These are phyloP conservation scores for Stictonetta naevosa DNA, from an alignment of 2,113 vertebrate species.

Conservation along the genomic window DNA sequence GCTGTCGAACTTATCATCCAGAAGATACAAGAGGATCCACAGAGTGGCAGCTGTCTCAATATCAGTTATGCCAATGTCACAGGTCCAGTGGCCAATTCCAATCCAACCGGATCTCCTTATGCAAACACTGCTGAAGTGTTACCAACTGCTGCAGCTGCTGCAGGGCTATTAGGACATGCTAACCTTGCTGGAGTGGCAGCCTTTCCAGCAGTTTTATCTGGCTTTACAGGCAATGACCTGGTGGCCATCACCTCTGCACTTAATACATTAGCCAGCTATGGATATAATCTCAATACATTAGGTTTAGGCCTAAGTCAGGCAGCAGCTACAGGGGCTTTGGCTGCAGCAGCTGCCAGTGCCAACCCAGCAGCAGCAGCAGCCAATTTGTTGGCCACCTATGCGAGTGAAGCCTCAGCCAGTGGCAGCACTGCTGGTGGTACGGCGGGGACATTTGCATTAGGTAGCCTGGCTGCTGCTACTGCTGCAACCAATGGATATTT, in stretches of 20 bases:
- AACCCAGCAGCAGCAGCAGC: slow-evolving; percentile 90
- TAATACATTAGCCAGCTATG: slow-evolving; percentile 90
- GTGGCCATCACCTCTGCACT: slow-evolving; percentile 92
- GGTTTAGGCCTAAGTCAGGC: slow-evolving; percentile 89
- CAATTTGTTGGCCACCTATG: slow-evolving; percentile 89
- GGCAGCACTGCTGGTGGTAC: slow-evolving; percentile 85
- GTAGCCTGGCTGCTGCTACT: slow-evolving; percentile 91
- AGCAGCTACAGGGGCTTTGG: slow-evolving; percentile 87
- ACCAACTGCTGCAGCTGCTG: slow-evolving; percentile 86
- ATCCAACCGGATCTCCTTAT: slow-evolving; percentile 90
- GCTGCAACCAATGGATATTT: slow-evolving; percentile 91
- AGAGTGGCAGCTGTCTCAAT: slow-evolving; percentile 91
- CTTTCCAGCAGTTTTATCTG: slow-evolving; percentile 88
- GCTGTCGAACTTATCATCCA: slow-evolving; percentile 91
- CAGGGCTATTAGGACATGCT: slow-evolving; percentile 88
- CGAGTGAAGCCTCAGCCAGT: slow-evolving; percentile 87
- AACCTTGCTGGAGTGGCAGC: slow-evolving; percentile 89
- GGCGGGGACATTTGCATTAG: slow-evolving; percentile 88
- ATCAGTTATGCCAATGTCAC: slow-evolving; percentile 92
- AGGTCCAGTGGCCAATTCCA: slow-evolving; percentile 90
- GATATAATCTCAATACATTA: slow-evolving; percentile 90
- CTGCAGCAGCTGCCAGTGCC: slow-evolving; percentile 89
- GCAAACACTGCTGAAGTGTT: slow-evolving; percentile 91
- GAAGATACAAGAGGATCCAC: slow-evolving; percentile 92
- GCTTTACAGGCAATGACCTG: slow-evolving; percentile 90